A percentile compares a stretch with the other conserved stretches of the same genome.
Evolutionary conservation across 2,113 vertebrate species (phyloP).

Genomic region (Microcebus griseorufus): DNA sequence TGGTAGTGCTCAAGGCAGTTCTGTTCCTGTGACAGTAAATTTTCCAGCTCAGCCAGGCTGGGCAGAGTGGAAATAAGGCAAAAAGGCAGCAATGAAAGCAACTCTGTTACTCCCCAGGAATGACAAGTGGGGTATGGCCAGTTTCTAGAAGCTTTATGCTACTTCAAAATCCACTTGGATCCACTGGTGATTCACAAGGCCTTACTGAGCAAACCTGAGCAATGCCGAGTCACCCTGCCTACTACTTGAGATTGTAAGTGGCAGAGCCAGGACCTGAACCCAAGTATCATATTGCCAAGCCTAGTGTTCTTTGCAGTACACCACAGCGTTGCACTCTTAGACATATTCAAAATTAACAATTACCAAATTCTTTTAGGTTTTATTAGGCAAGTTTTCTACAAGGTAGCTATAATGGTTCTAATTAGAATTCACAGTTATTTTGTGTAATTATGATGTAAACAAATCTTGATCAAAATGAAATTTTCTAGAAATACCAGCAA

Average conservation of each 20-base stretch:
- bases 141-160: background rate
- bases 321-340: background rate
- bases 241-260: background rate
- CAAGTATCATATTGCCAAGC: background rate
- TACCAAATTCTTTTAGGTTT: background rate
- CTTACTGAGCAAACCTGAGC: background rate
- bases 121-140: background rate
- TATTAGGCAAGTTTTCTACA: background rate
- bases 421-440: background rate
- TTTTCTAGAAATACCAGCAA: slow-evolving; percentile 10
- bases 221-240: background rate
- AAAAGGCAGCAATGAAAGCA: background rate
- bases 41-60: background rate
- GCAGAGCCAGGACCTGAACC: background rate
- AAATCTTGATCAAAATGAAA: slow-evolving; percentile 27
- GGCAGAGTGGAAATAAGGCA: background rate
- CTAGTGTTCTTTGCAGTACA: background rate
- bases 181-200: background rate
- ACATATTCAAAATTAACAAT: background rate
- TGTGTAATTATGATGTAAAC: slow-evolving; percentile 21
- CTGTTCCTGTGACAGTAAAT: background rate
- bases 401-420: slow-evolving; percentile 2
- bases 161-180: background rate
- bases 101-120: background rate
- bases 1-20: background rate